phyloP scores from a whole-genome alignment of 2,797 vertebrate species.

The Melanogrammus aeglefinus region DNA sequence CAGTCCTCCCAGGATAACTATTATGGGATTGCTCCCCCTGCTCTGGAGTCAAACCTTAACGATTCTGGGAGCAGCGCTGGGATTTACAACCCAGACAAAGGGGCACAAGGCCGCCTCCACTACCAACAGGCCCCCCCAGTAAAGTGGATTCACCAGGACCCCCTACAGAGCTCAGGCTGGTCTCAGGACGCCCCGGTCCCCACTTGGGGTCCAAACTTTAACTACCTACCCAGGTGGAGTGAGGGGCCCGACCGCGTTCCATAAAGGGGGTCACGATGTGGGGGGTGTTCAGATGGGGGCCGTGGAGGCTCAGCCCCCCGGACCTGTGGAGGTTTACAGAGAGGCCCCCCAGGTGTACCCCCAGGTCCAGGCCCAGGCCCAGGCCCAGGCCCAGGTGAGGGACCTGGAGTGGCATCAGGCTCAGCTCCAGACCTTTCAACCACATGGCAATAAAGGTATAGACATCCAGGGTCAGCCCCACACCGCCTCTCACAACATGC shows the following conservation, averaged over 20 bases:
- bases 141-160: conserved; percentile 83
- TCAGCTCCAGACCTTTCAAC: conserved; percentile 72
- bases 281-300: conserved; percentile 63
- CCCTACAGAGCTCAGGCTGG: conserved; percentile 76
- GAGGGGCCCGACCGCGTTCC: conserved; percentile 67
- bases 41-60: conserved; percentile 59
- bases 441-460: conserved; percentile 72
- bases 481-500: conserved; percentile 50
- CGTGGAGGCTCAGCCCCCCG: conserved; percentile 70
- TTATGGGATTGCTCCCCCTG: conserved; percentile 74
- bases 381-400: conserved; percentile 78
- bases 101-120: conserved; percentile 73
- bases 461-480: conserved; percentile 61
- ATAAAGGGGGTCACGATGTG: conserved; percentile 66
- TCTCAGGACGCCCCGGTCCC: conserved; percentile 68
- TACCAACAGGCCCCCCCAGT: conserved; percentile 79
- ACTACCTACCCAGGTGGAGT: conserved; percentile 73
- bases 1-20: conserved; percentile 84
- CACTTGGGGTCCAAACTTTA: conserved; percentile 79
- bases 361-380: conserved; percentile 56
- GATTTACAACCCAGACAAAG: conserved; percentile 80
- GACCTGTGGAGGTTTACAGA: conserved; percentile 64
- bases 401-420: conserved; percentile 75
- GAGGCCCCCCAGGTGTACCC: conserved; percentile 58
- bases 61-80: conserved; percentile 67